Evolutionary conservation across 2,888 invertebrate genomes (phyloP).

Genomic region (Dysmachus trigonus): DNA sequence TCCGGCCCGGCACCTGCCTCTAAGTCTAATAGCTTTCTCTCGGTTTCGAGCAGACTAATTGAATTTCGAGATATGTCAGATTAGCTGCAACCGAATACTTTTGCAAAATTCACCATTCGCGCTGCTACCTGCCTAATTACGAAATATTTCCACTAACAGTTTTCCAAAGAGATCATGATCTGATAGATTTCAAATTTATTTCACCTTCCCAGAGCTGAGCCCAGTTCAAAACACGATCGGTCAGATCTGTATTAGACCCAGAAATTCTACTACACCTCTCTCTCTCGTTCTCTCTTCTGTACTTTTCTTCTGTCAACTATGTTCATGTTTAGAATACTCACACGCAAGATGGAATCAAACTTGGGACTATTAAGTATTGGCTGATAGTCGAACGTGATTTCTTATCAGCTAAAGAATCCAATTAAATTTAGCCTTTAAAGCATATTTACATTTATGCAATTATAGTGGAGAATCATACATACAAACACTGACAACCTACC

Average conservation of each 20-base stretch:
- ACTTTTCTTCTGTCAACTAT: neutral
- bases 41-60: neutral
- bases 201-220: neutral
- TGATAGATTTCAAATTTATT: neutral
- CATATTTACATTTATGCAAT: too few relatives aligned
- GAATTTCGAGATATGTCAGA: constrained; percentile 10
- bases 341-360: neutral
- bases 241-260: neutral
- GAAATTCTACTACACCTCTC: too few relatives aligned
- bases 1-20: neutral
- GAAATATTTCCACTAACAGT: neutral
- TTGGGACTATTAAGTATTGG: neutral
- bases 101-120: neutral
- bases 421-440: neutral
- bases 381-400: neutral
- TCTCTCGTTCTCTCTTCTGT: too few relatives aligned
- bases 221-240: neutral
- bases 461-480: too few relatives aligned
- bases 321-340: neutral
- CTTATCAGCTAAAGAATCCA: neutral
- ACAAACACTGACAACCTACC: too few relatives aligned
- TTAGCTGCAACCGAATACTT: neutral
- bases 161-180: neutral
- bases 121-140: neutral
- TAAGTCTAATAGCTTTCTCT: neutral